These are phyloP conservation scores for Limnephilus marmoratus DNA, from an alignment of 2,888 invertebrate genomes.

Conservation along the genomic window DNA sequence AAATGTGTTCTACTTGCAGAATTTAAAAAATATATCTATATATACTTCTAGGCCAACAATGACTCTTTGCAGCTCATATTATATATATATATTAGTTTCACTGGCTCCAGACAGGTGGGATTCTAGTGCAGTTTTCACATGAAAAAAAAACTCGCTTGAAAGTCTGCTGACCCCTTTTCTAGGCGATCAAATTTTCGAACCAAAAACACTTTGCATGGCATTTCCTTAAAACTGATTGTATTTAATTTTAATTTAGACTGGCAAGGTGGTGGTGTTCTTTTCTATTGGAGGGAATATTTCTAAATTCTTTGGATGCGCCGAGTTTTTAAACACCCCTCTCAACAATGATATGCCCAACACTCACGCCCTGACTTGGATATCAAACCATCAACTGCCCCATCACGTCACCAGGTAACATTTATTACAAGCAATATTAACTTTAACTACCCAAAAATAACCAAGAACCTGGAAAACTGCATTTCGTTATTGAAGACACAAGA, in stretches of 20 bases:
- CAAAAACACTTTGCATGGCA: background rate
- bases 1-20: too few species aligned
- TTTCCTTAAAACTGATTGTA: background rate
- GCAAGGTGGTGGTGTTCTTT: conserved; percentile 74
- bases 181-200: too few species aligned
- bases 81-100: too few species aligned
- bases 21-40: too few species aligned
- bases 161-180: too few species aligned
- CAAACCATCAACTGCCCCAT: conserved; percentile 68
- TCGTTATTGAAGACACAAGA: background rate
- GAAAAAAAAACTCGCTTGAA: too few species aligned
- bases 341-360: conserved; percentile 47
- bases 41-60: too few species aligned
- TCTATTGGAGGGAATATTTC: conserved; percentile 74
- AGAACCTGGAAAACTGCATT: background rate
- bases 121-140: too few species aligned
- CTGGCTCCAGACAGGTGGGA: too few species aligned
- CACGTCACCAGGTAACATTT: conserved; percentile 69
- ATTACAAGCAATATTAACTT: background rate
- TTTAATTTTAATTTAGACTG: conserved; percentile 68
- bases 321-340: conserved; percentile 68
- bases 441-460: background rate
- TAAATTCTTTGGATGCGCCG: conserved; percentile 72
- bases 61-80: too few species aligned
- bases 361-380: conserved; percentile 70